Evolutionary conservation across 1,140 invertebrate species (phyloP).

Genomic region (Microvelia longipes): DNA sequence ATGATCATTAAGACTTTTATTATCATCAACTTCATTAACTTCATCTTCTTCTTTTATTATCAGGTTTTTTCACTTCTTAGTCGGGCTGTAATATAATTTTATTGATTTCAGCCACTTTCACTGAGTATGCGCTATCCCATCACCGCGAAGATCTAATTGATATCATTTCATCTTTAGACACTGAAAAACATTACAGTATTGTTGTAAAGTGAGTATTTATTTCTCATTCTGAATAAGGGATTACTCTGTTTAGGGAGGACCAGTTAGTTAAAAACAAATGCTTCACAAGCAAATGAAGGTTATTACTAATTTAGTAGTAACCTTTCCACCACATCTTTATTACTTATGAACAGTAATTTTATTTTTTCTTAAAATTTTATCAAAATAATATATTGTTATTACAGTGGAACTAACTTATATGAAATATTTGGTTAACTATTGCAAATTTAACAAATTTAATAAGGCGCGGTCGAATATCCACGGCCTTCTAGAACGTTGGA

Average conservation of each 20-base stretch:
- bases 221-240: neutral
- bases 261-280: neutral
- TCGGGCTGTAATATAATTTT: neutral
- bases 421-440: too few relatives aligned
- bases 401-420: too few relatives aligned
- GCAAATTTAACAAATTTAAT: too few relatives aligned
- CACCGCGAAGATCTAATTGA: constrained; percentile 5
- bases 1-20: too few relatives aligned
- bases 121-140: constrained; percentile 1
- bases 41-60: too few relatives aligned
- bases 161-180: neutral
- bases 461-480: too few relatives aligned
- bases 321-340: neutral
- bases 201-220: constrained; percentile 9
- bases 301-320: neutral
- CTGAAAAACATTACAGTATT: constrained; percentile 5
- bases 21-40: too few relatives aligned
- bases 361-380: neutral
- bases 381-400: neutral
- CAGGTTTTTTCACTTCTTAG: too few relatives aligned
- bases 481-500: too few relatives aligned
- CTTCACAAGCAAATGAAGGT: neutral
- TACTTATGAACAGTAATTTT: neutral
- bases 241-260: neutral
- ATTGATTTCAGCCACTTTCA: constrained; percentile 6